Evolutionary conservation across 2,888 invertebrate genomes (phyloP).

Genomic region (Luperina testacea): DNA sequence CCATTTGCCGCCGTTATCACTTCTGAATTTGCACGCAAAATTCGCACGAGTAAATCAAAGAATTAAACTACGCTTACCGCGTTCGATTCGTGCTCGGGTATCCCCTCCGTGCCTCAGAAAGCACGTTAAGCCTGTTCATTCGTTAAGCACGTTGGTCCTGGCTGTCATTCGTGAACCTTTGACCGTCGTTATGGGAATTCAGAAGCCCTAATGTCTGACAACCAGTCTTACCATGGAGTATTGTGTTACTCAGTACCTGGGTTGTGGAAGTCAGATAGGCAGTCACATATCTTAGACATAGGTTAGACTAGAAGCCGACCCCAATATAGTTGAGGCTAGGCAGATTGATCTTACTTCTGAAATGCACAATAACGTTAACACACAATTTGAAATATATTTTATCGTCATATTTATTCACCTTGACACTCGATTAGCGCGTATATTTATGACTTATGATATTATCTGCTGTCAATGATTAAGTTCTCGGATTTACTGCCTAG

Average conservation of each 20-base stretch:
- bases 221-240: neutral
- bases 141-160: neutral
- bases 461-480: constrained; percentile 48
- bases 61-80: neutral
- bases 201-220: neutral
- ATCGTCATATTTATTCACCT: constrained; percentile 33
- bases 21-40: constrained; percentile 6
- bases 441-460: constrained; percentile 50
- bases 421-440: constrained; percentile 56
- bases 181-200: neutral
- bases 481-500: constrained; percentile 39
- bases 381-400: constrained; percentile 26
- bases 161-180: neutral
- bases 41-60: neutral
- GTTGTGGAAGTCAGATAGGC: neutral
- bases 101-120: neutral
- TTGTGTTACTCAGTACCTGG: neutral
- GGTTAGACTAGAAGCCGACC: neutral
- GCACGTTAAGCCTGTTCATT: neutral
- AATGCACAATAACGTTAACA: constrained; percentile 8
- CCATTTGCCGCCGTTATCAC: neutral
- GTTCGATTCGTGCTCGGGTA: neutral
- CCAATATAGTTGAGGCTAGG: neutral
- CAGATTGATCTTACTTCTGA: neutral
- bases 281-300: too few relatives aligned